A percentile compares a stretch with the other conserved stretches of the same genome.
phyloP scores from a whole-genome alignment of 2,888 invertebrate genomes.

The Parthenolecanium corni region DNA sequence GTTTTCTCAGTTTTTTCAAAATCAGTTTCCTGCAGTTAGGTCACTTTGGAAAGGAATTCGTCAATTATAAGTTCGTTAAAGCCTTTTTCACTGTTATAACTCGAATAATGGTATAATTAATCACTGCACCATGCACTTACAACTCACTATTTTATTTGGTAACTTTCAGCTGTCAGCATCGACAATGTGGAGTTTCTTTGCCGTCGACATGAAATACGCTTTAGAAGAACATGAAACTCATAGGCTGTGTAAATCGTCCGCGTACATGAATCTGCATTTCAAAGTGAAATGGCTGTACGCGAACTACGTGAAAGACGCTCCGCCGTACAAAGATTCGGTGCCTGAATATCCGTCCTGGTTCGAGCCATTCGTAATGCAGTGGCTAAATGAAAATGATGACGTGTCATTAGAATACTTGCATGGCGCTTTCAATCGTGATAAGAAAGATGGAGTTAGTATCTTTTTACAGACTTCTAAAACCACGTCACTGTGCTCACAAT shows the following conservation, averaged over 20 bases:
- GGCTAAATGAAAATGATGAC: constrained; percentile 99
- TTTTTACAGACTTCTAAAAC: background rate
- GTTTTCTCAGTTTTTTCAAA: too few relatives aligned
- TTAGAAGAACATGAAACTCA: constrained; percentile 96
- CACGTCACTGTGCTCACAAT: too few relatives aligned
- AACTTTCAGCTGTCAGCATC: constrained; percentile 77
- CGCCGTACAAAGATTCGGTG: constrained; percentile 90
- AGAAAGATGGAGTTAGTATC: constrained; percentile 72
- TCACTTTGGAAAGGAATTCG: too few relatives aligned
- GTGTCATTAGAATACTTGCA: constrained; percentile 97
- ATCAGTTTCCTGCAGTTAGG: too few relatives aligned
- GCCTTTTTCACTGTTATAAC: too few relatives aligned
- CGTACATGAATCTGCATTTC: constrained; percentile 99
- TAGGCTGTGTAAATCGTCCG: constrained; percentile 90
- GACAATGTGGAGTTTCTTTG: constrained; percentile 95
- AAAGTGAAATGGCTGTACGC: constrained; percentile 97
- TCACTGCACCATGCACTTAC: too few relatives aligned
- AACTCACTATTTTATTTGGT: too few relatives aligned
- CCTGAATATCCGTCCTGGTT: constrained; percentile 99
- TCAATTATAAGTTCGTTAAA: too few relatives aligned
- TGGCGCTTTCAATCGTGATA: constrained; percentile 96
- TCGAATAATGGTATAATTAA: too few relatives aligned
- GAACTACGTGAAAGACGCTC: constrained; percentile 94
- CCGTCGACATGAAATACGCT: constrained; percentile 94
- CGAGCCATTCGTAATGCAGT: constrained; percentile 99